These are phyloP conservation scores for Heteromyza rotundicornis DNA, from an alignment of 2,888 invertebrate species.

Conservation along the genomic window DNA sequence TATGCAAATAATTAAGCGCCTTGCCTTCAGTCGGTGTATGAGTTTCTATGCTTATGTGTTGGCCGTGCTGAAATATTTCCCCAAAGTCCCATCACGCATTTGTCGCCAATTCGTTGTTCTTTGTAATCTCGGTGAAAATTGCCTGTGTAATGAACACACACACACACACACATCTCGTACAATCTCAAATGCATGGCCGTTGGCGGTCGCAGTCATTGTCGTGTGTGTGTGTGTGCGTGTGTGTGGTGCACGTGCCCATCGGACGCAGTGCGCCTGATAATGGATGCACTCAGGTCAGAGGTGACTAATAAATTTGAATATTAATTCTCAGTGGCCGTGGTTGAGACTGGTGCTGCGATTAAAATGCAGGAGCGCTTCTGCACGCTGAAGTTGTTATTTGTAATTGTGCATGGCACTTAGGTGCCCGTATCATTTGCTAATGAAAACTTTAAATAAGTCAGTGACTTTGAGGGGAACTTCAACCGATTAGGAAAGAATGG, in stretches of 20 bases:
- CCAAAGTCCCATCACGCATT: conserved; percentile 52
- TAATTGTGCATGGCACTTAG: neutral
- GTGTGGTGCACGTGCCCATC: neutral
- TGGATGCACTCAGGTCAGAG: conserved; percentile 59
- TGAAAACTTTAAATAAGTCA: too few relatives aligned
- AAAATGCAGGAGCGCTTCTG: conserved; percentile 30
- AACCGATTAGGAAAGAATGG: too few relatives aligned
- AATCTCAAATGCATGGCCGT: too few relatives aligned
- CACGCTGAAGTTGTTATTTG: neutral
- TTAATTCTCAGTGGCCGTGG: conserved; percentile 53
- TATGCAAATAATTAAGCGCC: conserved; percentile 60
- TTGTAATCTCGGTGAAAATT: conserved; percentile 31
- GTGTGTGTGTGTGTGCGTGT: too few relatives aligned
- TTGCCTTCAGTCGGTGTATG: conserved; percentile 24
- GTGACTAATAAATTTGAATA: conserved; percentile 61
- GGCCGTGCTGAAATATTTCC: conserved; percentile 53
- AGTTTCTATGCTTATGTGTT: neutral
- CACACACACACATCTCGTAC: neutral
- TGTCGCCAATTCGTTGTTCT: conserved; percentile 45
- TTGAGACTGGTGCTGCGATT: conserved; percentile 37
- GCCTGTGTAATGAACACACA: conserved; percentile 15
- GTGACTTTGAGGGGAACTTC: too few relatives aligned
- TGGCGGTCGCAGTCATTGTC: too few relatives aligned
- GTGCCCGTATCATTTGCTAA: too few relatives aligned
- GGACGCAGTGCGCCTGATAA: conserved; percentile 42